Conservation (phyloP, 2,797 vertebrate species). For the Allobates femoralis region DNA sequence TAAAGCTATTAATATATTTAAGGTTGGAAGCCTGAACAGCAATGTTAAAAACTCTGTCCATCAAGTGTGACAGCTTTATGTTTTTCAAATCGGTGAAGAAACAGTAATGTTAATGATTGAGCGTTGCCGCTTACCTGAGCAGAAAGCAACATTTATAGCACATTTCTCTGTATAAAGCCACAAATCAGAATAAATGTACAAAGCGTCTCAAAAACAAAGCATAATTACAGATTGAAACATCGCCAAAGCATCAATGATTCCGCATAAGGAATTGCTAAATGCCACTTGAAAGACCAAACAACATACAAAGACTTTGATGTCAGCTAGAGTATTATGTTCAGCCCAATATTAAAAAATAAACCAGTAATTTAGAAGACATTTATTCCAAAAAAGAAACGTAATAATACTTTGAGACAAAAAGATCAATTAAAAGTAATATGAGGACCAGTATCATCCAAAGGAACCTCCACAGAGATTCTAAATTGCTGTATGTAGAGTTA, state of each 20-base stretch:
- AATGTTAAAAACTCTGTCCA: conserved; percentile 4
- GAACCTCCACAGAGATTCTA: not conserved
- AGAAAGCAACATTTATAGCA: conserved; percentile 53
- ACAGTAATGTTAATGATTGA: conserved; percentile 43
- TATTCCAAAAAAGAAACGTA: not conserved
- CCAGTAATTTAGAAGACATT: not conserved
- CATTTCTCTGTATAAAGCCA: conserved; percentile 38
- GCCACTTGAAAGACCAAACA: conserved; percentile 39
- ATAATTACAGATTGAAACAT: conserved; percentile 55
- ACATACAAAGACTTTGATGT: conserved; percentile 24
- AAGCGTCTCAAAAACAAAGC: conserved; percentile 50
- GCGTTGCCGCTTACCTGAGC: conserved; percentile 57
- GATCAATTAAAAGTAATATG: not conserved
- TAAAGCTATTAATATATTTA: not conserved
- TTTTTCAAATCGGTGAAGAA: conserved; percentile 37
- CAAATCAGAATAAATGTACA: conserved; percentile 33
- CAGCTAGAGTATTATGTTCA: conserved; percentile 4
- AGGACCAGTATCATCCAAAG: not conserved
- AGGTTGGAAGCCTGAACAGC: not conserved
- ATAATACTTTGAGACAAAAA: not conserved
- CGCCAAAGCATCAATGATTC: conserved; percentile 41
- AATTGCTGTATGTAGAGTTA: not conserved
- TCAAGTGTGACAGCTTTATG: conserved; percentile 22
- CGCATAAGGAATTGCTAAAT: conserved; percentile 46
- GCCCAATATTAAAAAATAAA: not conserved